Base-by-base conservation (phyloP, 2,113 vertebrate species). In the Gadus chalcogrammus region DNA sequence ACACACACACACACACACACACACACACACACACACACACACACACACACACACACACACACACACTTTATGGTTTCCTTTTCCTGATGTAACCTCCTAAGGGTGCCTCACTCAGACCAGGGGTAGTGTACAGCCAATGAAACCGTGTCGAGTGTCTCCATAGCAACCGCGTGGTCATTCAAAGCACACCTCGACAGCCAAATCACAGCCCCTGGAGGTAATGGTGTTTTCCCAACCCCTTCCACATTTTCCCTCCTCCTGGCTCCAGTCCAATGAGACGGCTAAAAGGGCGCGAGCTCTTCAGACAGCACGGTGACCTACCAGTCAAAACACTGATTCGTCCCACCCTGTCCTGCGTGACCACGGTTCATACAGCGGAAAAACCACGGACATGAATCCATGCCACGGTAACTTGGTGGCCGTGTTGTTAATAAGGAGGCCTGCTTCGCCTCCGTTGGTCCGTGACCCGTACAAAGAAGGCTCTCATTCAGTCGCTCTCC, bases 21-120 rank as follows among this genome's bases (percentile, higher is more conserved):
- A 20, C 20, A 20, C 20, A 20, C 20, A 20, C 20, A 20, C 20
- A 20, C 20, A 20, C 20, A 20, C 20, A 20, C 20, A 20, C 20
- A 20, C 20, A 20, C 20, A 20, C 20, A 20, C 20, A 20, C 20
- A 61, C 62, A 64, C 58, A 67, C 20, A 70, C 9, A 64, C 58
- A 24, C 67, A 42, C 42, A 67, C 31, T 52, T 15, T 16, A 28
- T 60, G 20, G 38, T 67, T 79, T 77, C 68, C 72, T 64, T 55
- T 55, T 55, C 31, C 31, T 35, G 31, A 35, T 0, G 31, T 35
- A 35, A 7, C 4, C 31, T 35, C 4, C 31, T 35, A 5, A 55
- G 53, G 53, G 13, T 35, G 31, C 31, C 31, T 35, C 31, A 35
- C 31, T 35, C 31, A 4, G 31, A 35, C 31, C 1, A 4, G 4